Evolutionary conservation across 2,888 invertebrate species (phyloP).

Genomic region (Ophion slaviceki): DNA sequence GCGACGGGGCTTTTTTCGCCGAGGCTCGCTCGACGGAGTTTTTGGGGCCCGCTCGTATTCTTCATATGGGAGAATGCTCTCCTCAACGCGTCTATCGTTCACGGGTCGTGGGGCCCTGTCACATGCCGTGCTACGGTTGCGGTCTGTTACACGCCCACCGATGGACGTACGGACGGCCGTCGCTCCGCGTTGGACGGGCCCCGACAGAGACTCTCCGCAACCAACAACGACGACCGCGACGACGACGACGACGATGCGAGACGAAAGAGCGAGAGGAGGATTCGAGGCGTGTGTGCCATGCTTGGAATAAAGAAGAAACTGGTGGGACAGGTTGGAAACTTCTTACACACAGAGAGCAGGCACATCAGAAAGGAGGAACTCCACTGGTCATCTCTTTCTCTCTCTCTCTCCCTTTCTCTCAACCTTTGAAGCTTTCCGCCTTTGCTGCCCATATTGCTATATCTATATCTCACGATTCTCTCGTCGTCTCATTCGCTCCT

Average conservation of each 20-base stretch:
- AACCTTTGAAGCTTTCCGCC: conserved; percentile 73
- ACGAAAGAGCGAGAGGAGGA: conserved; percentile 56
- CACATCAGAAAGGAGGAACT: conserved; percentile 21
- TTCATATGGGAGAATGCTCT: conserved; percentile 21
- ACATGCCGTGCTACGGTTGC: conserved; percentile 65
- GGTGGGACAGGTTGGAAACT: conserved; percentile 76
- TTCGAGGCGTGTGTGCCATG: conserved; percentile 51
- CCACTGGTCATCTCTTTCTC: conserved; percentile 35
- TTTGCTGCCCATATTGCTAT: conserved; percentile 32
- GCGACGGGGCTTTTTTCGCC: not conserved
- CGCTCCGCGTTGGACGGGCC: conserved; percentile 35
- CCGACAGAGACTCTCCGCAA: conserved; percentile 64
- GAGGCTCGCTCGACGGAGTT: not conserved
- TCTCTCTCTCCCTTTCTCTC: conserved; percentile 56
- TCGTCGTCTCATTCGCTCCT: conserved; percentile 28
- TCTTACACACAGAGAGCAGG: conserved; percentile 34
- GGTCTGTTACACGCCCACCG: conserved; percentile 68
- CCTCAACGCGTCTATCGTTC: conserved; percentile 14
- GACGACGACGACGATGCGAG: conserved; percentile 47
- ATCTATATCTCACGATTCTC: conserved; percentile 32
- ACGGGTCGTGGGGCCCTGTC: conserved; percentile 42
- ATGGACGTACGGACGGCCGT: conserved; percentile 60
- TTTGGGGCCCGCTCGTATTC: not conserved
- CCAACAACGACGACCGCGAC: conserved; percentile 21
- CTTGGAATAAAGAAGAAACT: conserved; percentile 75